A percentile compares a stretch with the other conserved stretches of the same genome.
These are phyloP conservation scores for Bos taurus DNA, from an alignment of 2,113 vertebrate species.

Conservation along the genomic window ARS-UCD2.0 NC_037333.1:75128001-75128500, in stretches of 20 bases:
- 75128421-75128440: background rate
- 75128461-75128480: background rate
- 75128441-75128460: background rate
- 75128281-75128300: background rate
- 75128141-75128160: background rate
- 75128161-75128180: background rate
- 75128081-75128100: background rate
- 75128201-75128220: background rate
- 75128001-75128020: background rate
- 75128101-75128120: background rate
- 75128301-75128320: background rate
- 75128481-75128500: background rate
- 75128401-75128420: background rate
- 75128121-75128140: background rate
- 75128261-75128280: background rate
- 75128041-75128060: background rate
- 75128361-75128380: background rate
- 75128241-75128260: background rate
- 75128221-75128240: background rate
- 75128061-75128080: background rate
- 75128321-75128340: background rate
- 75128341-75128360: background rate
- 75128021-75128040: background rate
- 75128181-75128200: background rate
- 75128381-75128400: background rate